Percentiles rank a stretch among this genome's conserved stretches.
phyloP scores from a whole-genome alignment of 1,140 invertebrate species.

The Pomacea maculata region DNA sequence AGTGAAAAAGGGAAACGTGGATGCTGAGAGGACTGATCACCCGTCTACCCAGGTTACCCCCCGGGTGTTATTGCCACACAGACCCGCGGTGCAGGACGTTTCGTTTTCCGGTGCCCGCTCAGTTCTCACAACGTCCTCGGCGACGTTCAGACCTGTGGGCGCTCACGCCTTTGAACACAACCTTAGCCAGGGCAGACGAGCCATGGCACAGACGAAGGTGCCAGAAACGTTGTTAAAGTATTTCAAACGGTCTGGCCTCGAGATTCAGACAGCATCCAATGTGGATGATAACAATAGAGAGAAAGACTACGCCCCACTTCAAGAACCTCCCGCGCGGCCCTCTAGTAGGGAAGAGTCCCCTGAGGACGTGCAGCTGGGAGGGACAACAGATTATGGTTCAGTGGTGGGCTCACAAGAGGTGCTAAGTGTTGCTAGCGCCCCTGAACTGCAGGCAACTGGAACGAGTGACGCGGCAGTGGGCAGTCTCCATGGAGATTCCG shows the following conservation, averaged over 20 bases:
- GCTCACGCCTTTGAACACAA: slow-evolving; percentile 7
- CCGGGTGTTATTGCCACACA: background rate
- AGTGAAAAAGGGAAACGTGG: no score
- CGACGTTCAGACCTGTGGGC: background rate
- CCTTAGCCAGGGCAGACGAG: background rate
- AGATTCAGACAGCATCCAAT: background rate
- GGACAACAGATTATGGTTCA: background rate
- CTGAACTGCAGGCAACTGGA: slow-evolving; percentile 9
- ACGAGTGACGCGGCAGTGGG: background rate
- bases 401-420: slow-evolving; percentile 11
- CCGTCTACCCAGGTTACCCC: no score
- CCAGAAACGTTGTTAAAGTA: background rate
- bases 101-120: background rate
- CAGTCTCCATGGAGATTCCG: slow-evolving; percentile 13
- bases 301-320: background rate
- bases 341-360: background rate
- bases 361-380: background rate
- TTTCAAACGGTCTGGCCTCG: background rate
- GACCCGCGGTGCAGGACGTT: background rate
- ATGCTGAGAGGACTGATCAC: no score
- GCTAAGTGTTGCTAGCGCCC: slow-evolving; percentile 24
- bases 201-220: slow-evolving; percentile 4
- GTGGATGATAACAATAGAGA: no score
- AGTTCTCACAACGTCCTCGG: background rate
- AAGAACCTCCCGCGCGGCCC: slow-evolving; percentile 12